Conservation (phyloP, 2,888 invertebrate species). For the Drosophila paramelanica region DNA sequence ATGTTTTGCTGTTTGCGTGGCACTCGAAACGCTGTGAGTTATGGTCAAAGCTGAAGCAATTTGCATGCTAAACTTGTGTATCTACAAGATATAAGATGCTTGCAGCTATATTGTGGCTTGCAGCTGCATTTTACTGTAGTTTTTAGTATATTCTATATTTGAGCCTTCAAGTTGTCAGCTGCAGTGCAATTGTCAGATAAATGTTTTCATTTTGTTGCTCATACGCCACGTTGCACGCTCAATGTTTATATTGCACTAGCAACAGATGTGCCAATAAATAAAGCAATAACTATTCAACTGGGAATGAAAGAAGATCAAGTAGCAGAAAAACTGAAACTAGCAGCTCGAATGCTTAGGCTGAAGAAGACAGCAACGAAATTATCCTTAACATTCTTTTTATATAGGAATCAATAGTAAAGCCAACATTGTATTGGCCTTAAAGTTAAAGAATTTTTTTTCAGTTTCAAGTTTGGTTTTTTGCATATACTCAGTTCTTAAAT, state of each 20-base stretch:
- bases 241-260: slow-evolving; percentile 18
- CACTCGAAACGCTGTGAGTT: slow-evolving; percentile 44
- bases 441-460: background rate
- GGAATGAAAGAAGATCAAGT: background rate
- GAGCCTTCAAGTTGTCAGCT: slow-evolving; percentile 36
- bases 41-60: slow-evolving; percentile 37
- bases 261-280: slow-evolving; percentile 22
- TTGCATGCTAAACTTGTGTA: slow-evolving; percentile 32
- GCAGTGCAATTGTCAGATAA: slow-evolving; percentile 26
- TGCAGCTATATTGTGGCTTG: slow-evolving; percentile 7
- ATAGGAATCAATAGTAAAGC: too few species aligned
- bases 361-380: background rate
- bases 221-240: slow-evolving; percentile 52
- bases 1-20: slow-evolving; percentile 37
- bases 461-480: background rate
- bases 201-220: slow-evolving; percentile 46
- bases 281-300: background rate
- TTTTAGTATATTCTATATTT: slow-evolving; percentile 4
- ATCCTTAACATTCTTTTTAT: too few species aligned
- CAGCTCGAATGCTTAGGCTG: background rate
- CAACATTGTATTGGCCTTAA: too few species aligned
- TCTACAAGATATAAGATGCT: background rate
- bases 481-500: too few species aligned
- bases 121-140: background rate
- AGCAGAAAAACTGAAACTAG: slow-evolving; percentile 1